These are phyloP conservation scores for Sebastes taczanowskii DNA, from an alignment of 2,797 vertebrate genomes.

Conservation along the genomic window DNA sequence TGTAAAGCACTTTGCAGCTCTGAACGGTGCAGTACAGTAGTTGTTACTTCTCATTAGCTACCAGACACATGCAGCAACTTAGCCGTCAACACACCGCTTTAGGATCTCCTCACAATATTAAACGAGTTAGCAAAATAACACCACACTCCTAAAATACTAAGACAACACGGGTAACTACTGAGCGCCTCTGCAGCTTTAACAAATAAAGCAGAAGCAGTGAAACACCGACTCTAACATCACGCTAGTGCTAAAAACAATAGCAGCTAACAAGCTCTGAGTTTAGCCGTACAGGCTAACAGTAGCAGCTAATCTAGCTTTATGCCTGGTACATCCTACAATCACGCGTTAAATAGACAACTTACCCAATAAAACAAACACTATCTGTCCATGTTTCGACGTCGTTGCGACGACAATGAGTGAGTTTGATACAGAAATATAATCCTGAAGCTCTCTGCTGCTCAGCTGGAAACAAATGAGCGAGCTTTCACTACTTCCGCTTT, in stretches of 20 bases:
- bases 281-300: conserved; percentile 56
- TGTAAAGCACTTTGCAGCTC: background rate
- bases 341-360: background rate
- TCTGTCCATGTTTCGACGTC: conserved; percentile 66
- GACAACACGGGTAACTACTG: rapidly evolving
- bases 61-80: background rate
- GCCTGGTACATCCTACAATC: background rate
- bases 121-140: background rate
- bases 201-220: background rate
- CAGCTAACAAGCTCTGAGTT: conserved; percentile 30
- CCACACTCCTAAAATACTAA: background rate
- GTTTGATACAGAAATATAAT: background rate
- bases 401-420: background rate
- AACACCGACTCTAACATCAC: background rate
- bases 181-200: rapidly evolving
- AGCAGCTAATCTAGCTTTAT: conserved; percentile 34
- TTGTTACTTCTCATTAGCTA: background rate
- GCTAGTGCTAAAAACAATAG: conserved; percentile 77
- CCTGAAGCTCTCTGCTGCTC: background rate
- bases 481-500: conserved; percentile 62
- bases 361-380: conserved; percentile 65
- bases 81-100: background rate
- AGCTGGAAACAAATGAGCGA: conserved; percentile 2
- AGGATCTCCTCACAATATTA: background rate
- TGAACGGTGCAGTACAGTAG: background rate